phyloP scores from a whole-genome alignment of 2,113 vertebrate genomes.

The Isurus oxyrinchus region DNA sequence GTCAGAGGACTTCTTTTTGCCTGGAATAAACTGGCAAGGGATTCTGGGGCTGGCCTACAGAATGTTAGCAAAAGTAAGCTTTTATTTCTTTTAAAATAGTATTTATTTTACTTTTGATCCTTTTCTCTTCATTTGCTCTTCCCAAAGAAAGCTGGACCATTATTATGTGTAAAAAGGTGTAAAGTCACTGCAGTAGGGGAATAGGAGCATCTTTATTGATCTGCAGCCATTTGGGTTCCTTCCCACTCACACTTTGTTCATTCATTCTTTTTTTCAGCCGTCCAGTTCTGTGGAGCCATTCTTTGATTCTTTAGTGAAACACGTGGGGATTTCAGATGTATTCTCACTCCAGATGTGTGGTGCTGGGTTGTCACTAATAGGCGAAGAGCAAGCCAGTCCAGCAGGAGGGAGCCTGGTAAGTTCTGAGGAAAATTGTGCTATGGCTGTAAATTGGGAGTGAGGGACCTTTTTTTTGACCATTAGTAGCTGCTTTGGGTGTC shows the following conservation, averaged over 20 bases:
- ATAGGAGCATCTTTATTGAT: neutral
- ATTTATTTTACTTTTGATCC: neutral
- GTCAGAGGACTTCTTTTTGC: constrained; percentile 86
- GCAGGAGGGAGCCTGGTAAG: constrained; percentile 89
- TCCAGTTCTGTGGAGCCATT: constrained; percentile 86
- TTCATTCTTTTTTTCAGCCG: constrained; percentile 63
- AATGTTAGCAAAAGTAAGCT: constrained; percentile 75
- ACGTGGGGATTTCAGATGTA: constrained; percentile 74
- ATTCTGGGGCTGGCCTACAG: constrained; percentile 88
- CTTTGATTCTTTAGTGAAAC: constrained; percentile 82
- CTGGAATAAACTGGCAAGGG: constrained; percentile 85
- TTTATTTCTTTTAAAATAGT: neutral
- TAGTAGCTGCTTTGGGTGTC: neutral
- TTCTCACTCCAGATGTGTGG: constrained; percentile 99
- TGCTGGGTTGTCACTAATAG: constrained; percentile 59
- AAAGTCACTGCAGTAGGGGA: neutral
- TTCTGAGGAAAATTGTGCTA: constrained; percentile 45
- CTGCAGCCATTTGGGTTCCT: neutral
- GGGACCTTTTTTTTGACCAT: neutral
- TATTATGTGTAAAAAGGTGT: neutral
- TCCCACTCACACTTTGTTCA: constrained; percentile 10
- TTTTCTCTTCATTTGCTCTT: neutral
- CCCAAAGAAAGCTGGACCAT: neutral
- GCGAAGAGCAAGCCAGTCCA: constrained; percentile 56
- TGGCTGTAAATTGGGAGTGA: neutral